Percentiles rank a stretch among this genome's conserved stretches.
These are phyloP conservation scores for Tribolium castaneum DNA, from an alignment of 1,140 invertebrate genomes.

Conservation along the genomic window DNA sequence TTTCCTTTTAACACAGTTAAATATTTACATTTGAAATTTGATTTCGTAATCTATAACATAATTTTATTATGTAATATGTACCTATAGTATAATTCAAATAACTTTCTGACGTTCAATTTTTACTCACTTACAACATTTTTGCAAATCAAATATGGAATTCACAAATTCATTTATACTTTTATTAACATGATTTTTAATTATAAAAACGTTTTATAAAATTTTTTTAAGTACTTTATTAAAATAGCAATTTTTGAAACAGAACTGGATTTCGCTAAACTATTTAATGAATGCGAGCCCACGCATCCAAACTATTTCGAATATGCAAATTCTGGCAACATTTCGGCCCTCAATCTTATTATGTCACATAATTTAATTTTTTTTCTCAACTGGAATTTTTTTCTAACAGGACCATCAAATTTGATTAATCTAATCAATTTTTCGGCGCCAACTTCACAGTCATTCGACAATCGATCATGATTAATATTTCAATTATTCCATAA, in stretches of 20 bases:
- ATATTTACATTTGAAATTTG: too few species aligned
- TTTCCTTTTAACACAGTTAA: too few species aligned
- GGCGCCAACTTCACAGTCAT: neutral
- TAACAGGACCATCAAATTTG: neutral
- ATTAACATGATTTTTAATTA: too few species aligned
- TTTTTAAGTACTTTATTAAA: too few species aligned
- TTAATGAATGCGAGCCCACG: neutral
- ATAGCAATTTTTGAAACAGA: neutral
- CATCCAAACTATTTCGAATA: neutral
- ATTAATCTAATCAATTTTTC: constrained; percentile 6
- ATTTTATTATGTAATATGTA: too few species aligned
- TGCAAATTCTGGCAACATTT: neutral
- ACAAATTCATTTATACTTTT: too few species aligned
- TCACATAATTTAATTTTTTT: neutral
- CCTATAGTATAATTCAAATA: too few species aligned
- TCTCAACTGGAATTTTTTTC: neutral
- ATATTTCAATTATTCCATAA: constrained; percentile 19
- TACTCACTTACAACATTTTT: too few species aligned
- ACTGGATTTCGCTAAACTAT: neutral
- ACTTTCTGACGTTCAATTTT: too few species aligned
- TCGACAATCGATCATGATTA: constrained; percentile 27
- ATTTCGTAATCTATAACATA: too few species aligned
- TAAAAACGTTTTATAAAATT: too few species aligned
- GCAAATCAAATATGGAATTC: too few species aligned
- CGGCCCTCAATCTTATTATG: neutral